Percentiles rank a stretch among this genome's conserved stretches.
phyloP scores from a whole-genome alignment of 2,797 vertebrate genomes.

The Psittacula derbiana region DNA sequence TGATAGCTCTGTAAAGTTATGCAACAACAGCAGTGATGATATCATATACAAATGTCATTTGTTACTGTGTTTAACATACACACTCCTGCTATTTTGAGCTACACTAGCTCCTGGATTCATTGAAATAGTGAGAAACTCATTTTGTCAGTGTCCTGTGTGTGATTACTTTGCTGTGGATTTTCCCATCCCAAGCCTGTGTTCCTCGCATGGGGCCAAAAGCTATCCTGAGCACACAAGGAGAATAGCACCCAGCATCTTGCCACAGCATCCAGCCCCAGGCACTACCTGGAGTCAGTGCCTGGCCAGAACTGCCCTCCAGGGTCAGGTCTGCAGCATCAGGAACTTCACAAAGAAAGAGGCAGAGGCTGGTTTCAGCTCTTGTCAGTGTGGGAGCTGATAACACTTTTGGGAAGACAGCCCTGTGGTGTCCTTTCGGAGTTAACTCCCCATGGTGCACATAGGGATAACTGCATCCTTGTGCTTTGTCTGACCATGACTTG shows the following conservation, averaged over 20 bases:
- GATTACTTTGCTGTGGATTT: neutral
- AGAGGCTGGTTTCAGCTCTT: neutral
- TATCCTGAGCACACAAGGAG: neutral
- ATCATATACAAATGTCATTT: neutral
- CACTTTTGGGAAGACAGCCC: neutral
- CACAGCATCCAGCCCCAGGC: neutral
- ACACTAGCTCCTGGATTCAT: neutral
- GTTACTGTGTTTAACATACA: neutral
- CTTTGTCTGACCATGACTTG: accelerated
- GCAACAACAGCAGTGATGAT: neutral
- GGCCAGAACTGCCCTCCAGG: neutral
- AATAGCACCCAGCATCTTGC: neutral
- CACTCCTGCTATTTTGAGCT: neutral
- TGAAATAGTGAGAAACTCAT: neutral
- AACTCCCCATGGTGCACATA: accelerated
- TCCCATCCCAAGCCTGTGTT: neutral
- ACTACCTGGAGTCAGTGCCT: neutral
- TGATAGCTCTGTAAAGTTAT: neutral
- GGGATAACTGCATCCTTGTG: neutral
- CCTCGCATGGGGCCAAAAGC: neutral
- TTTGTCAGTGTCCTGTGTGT: neutral
- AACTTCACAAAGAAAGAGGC: neutral
- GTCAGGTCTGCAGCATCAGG: neutral
- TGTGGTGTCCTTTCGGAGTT: neutral
- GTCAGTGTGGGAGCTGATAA: accelerated